Evolutionary conservation across 2,113 vertebrate species (phyloP).

Genomic region (Astur gentilis): DNA sequence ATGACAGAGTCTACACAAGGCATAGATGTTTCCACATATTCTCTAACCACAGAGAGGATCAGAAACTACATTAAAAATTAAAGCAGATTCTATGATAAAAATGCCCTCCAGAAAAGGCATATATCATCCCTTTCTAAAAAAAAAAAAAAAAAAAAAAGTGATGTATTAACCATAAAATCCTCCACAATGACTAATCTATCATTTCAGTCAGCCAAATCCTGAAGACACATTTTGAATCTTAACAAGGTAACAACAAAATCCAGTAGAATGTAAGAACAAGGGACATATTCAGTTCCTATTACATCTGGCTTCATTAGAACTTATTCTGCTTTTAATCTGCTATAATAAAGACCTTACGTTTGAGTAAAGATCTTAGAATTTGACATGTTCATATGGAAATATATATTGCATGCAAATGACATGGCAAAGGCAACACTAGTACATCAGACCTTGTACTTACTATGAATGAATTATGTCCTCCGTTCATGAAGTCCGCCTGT

Average conservation of each 20-base stretch:
- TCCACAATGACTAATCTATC: not conserved
- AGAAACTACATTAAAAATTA: conserved; percentile 15
- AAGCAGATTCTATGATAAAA: not conserved
- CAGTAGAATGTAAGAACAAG: conserved; percentile 11
- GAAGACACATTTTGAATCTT: not conserved
- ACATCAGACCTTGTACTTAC: not conserved
- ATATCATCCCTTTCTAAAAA: not conserved
- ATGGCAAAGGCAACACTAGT: not conserved
- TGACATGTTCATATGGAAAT: not conserved
- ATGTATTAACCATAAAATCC: not conserved
- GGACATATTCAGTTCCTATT: not conserved
- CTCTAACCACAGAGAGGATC: conserved; percentile 13
- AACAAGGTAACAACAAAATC: conserved; percentile 37
- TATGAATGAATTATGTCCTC: not conserved
- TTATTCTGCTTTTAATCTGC: conserved; percentile 29
- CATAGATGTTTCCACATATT: conserved; percentile 12
- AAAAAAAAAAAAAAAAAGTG: not conserved
- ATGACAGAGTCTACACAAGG: not conserved
- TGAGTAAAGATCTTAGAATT: conserved; percentile 3
- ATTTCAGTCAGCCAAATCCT: not conserved
- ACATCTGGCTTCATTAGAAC: not conserved
- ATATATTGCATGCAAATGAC: not conserved
- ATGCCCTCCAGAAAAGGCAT: conserved; percentile 11
- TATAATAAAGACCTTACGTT: not conserved
- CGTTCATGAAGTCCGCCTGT: not conserved